Conservation (phyloP, 2,888 invertebrate species). For the Patella ulyssiponensis region DNA sequence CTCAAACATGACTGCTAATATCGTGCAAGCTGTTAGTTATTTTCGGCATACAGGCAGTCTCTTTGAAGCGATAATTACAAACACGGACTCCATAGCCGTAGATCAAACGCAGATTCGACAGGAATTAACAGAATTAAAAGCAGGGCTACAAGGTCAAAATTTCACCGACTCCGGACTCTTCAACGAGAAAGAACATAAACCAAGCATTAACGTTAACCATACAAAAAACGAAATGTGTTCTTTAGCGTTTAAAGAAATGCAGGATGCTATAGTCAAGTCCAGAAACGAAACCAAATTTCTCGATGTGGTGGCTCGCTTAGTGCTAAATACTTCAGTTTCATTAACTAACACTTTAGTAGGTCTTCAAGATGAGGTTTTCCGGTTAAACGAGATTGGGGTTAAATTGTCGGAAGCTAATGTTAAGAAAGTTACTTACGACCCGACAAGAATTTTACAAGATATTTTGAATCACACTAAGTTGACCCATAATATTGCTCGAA, state of each 20-base stretch:
- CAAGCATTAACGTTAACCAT: not conserved
- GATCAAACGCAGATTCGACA: constrained; percentile 39
- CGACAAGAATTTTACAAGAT: not conserved
- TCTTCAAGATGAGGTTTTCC: constrained; percentile 48
- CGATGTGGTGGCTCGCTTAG: constrained; percentile 54
- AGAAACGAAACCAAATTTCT: constrained; percentile 44
- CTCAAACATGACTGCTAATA: constrained; percentile 51
- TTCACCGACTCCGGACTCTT: not conserved
- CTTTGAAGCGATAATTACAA: constrained; percentile 53
- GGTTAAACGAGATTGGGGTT: constrained; percentile 41
- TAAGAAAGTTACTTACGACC: not conserved
- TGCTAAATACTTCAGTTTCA: constrained; percentile 51
- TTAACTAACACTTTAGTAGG: constrained; percentile 42
- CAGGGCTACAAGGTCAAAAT: not conserved
- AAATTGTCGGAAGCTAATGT: constrained; percentile 12
- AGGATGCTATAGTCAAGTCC: constrained; percentile 38
- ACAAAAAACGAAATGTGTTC: constrained; percentile 34
- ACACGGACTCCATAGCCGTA: constrained; percentile 51
- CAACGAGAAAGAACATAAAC: not conserved
- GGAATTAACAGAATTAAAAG: not conserved
- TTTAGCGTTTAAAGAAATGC: constrained; percentile 32
- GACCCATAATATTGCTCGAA: constrained; percentile 53
- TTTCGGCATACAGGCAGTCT: constrained; percentile 51
- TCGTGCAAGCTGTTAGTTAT: constrained; percentile 53
- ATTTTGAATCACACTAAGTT: constrained; percentile 52